Percentiles rank a stretch among this genome's conserved stretches.
Conservation (phyloP, 2,888 invertebrate genomes). For the Molorchus minor region DNA sequence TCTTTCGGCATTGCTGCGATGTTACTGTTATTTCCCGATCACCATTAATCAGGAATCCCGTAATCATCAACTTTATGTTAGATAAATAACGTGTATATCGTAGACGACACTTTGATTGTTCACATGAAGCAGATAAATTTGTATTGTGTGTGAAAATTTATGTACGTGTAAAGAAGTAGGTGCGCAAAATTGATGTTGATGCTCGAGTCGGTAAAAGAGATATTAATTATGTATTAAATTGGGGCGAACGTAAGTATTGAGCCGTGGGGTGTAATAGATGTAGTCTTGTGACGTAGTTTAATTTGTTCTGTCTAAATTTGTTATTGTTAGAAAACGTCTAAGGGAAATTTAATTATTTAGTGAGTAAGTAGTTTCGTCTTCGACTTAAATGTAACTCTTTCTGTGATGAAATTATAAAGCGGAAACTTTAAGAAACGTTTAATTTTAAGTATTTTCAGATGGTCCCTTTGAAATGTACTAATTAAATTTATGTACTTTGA, state of each 20-base stretch:
- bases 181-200: slow-evolving; percentile 33
- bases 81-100: slow-evolving; percentile 41
- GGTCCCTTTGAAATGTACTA: no score
- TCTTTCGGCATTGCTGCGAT: slow-evolving; percentile 49
- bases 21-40: slow-evolving; percentile 56
- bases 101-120: slow-evolving; percentile 43
- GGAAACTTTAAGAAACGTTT: no score
- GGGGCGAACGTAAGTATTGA: slow-evolving; percentile 7
- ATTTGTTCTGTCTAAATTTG: background rate
- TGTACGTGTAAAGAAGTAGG: slow-evolving; percentile 33
- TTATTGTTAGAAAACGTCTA: background rate
- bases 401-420: no score
- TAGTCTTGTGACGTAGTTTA: background rate
- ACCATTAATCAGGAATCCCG: slow-evolving; percentile 57
- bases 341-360: background rate
- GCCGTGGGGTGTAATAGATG: background rate
- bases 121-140: slow-evolving; percentile 39
- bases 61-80: slow-evolving; percentile 53
- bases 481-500: no score
- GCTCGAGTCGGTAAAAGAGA: slow-evolving; percentile 18
- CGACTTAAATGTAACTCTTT: no score
- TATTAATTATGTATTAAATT: slow-evolving; percentile 31
- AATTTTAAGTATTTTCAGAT: no score
- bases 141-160: slow-evolving; percentile 29
- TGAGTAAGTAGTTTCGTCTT: no score